Conservation (phyloP, 2,113 vertebrate species). For the Bostrychus sinensis region DNA sequence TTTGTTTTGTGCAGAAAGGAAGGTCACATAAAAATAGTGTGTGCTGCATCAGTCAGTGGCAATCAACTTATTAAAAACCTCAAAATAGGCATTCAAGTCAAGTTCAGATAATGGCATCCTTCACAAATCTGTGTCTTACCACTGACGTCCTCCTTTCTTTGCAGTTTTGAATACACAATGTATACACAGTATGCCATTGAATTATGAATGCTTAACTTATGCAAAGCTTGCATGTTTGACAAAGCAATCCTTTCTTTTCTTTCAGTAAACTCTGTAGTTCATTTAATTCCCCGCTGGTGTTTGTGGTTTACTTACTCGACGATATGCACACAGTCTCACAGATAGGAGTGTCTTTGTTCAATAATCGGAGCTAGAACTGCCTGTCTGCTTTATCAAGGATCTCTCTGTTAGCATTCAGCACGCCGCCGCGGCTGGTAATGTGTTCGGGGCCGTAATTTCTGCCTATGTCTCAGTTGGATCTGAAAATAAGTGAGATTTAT, state of each 20-base stretch:
- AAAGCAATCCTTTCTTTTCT: neutral
- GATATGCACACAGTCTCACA: constrained; percentile 36
- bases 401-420: constrained; percentile 76
- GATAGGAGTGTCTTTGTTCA: constrained; percentile 59
- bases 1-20: no score
- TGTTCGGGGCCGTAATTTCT: constrained; percentile 76
- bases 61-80: no score
- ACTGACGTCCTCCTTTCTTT: no score
- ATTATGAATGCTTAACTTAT: no score
- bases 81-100: no score
- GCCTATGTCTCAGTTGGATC: constrained; percentile 68
- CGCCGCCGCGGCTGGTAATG: constrained; percentile 63
- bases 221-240: neutral
- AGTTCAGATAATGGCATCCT: no score
- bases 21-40: no score
- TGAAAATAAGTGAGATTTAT: constrained; percentile 84
- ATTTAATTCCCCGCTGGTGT: constrained; percentile 19
- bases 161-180: no score
- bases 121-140: no score
- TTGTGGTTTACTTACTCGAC: constrained; percentile 36
- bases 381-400: constrained; percentile 71
- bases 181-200: no score
- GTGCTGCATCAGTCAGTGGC: no score
- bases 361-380: constrained; percentile 62
- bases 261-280: constrained; percentile 8